phyloP scores from a whole-genome alignment of 2,113 vertebrate species.

The Pungitius pungitius region DNA sequence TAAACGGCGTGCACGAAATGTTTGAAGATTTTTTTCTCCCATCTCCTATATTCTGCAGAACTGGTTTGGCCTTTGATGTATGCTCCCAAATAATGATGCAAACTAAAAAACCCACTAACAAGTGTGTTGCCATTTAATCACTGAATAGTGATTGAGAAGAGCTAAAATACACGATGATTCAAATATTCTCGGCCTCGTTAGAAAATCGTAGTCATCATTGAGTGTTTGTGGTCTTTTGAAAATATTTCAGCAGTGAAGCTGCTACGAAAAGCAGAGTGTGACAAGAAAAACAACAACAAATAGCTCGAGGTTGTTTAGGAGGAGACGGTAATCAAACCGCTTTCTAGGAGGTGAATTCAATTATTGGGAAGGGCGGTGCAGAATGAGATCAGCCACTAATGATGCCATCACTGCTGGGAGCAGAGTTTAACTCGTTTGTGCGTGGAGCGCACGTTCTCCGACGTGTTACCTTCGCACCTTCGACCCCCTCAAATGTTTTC shows the following conservation, averaged over 20 bases:
- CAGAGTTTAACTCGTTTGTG: slow-evolving; percentile 37
- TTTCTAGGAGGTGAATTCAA: slow-evolving; percentile 43
- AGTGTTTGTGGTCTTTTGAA: slow-evolving; percentile 6
- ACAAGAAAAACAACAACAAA: slow-evolving; percentile 10
- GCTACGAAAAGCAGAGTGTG: slow-evolving; percentile 7
- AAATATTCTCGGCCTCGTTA: slow-evolving; percentile 10
- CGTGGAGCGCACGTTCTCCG: not conserved
- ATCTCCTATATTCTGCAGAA: not conserved
- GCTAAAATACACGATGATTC: slow-evolving; percentile 3
- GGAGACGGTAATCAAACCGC: slow-evolving; percentile 16
- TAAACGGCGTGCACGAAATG: slow-evolving; percentile 21
- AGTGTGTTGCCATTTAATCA: not conserved
- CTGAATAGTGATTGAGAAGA: not conserved
- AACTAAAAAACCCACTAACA: not conserved
- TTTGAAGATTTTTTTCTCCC: slow-evolving; percentile 12
- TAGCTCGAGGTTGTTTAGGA: slow-evolving; percentile 29
- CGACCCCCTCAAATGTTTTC: too few species aligned
- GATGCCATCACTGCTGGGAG: slow-evolving; percentile 51
- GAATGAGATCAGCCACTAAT: slow-evolving; percentile 45
- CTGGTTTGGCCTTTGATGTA: not conserved
- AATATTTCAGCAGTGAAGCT: not conserved
- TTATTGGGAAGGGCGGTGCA: slow-evolving; percentile 31
- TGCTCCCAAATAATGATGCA: slow-evolving; percentile 8
- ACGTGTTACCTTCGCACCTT: too few species aligned
- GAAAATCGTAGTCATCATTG: not conserved